Conservation (phyloP, 2,888 invertebrate genomes). For the Meta bourneti region DNA sequence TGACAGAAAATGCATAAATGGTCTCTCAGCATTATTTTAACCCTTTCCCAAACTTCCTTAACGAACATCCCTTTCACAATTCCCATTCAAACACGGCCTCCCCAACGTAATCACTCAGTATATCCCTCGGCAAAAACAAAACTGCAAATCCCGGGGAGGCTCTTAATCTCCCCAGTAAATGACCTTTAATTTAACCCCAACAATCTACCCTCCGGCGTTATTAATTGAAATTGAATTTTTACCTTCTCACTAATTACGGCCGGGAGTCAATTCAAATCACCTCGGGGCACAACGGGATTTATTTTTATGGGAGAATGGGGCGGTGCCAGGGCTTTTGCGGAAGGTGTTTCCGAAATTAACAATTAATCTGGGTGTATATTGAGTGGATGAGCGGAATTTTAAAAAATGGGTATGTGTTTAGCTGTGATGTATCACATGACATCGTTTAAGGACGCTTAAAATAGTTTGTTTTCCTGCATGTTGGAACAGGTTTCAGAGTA, state of each 20-base stretch:
- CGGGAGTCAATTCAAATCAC: neutral
- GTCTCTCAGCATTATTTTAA: too few relatives aligned
- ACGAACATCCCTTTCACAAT: too few relatives aligned
- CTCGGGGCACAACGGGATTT: neutral
- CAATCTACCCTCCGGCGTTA: neutral
- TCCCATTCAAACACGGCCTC: neutral
- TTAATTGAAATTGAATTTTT: neutral
- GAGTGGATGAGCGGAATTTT: neutral
- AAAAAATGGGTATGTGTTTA: neutral
- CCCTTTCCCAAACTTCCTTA: too few relatives aligned
- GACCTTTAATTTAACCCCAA: neutral
- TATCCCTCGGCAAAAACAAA: neutral
- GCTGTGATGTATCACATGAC: neutral
- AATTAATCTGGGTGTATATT: neutral
- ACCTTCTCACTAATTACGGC: neutral
- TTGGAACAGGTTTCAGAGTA: too few relatives aligned
- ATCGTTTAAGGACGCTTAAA: neutral
- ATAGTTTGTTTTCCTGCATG: too few relatives aligned
- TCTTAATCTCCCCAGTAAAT: neutral
- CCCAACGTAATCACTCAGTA: neutral
- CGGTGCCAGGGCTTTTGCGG: neutral
- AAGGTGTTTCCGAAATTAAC: neutral
- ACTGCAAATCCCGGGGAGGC: neutral
- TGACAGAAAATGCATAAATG: too few relatives aligned
- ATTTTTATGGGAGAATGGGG: neutral